Conservation (phyloP, 2,113 vertebrate species). For the Scartelaos histophorus region DNA sequence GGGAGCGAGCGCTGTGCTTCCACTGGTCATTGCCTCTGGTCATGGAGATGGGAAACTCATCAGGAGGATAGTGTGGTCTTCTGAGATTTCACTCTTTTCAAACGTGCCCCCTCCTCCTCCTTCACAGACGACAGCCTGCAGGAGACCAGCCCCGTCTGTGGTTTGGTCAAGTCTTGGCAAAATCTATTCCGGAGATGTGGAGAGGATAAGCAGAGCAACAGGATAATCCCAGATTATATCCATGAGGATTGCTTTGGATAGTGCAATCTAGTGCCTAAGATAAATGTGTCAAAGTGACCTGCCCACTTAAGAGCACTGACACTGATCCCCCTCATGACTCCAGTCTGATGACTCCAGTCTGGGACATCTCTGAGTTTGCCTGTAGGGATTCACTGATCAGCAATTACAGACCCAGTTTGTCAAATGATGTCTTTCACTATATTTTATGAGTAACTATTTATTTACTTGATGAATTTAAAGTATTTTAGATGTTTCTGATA, state of each 20-base stretch:
- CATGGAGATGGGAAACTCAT: slow-evolving; percentile 46
- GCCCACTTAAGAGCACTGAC: background rate
- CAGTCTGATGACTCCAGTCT: background rate
- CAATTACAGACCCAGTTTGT: slow-evolving; percentile 4
- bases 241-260: slow-evolving; percentile 64
- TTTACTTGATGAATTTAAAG: too few relatives aligned
- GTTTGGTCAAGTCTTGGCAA: slow-evolving; percentile 57
- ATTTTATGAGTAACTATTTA: too few relatives aligned
- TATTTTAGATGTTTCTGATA: too few relatives aligned
- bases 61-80: slow-evolving; percentile 29
- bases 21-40: slow-evolving; percentile 50
- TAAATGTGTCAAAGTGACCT: slow-evolving; percentile 59
- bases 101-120: slow-evolving; percentile 50
- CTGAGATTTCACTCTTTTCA: slow-evolving; percentile 45
- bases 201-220: slow-evolving; percentile 51
- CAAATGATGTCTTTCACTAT: background rate
- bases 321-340: background rate
- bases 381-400: background rate
- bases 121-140: slow-evolving; percentile 35
- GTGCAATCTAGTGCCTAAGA: slow-evolving; percentile 61
- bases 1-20: slow-evolving; percentile 21
- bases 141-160: slow-evolving; percentile 20
- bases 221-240: slow-evolving; percentile 75
- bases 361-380: background rate
- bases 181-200: slow-evolving; percentile 66